Conservation (phyloP, 2,113 vertebrate genomes). For the Myiopsitta monachus region DNA sequence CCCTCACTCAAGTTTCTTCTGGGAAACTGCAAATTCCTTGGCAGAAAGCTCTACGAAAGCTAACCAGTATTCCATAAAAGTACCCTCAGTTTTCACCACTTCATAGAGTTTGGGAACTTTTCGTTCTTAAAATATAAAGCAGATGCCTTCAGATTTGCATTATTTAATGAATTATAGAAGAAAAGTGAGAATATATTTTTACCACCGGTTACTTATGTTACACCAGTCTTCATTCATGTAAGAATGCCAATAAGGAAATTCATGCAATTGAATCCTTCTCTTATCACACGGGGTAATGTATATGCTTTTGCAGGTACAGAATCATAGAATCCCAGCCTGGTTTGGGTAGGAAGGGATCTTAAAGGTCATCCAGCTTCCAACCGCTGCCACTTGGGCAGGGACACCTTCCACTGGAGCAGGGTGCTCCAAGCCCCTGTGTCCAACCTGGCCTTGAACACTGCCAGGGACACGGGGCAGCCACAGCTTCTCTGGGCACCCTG, state of each 20-base stretch:
- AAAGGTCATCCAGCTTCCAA: not conserved
- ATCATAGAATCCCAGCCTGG: not conserved
- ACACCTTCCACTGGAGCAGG: not conserved
- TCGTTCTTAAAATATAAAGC: not conserved
- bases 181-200: not conserved
- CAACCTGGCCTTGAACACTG: too few relatives aligned
- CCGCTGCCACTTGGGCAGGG: fast-evolving
- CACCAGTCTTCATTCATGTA: not conserved
- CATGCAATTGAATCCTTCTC: not conserved
- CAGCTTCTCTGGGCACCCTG: too few relatives aligned
- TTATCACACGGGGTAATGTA: fast-evolving
- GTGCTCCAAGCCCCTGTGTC: not conserved
- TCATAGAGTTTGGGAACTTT: not conserved
- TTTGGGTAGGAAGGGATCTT: not conserved
- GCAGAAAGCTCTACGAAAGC: not conserved
- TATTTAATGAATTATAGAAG: not conserved
- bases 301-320: not conserved
- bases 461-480: too few relatives aligned
- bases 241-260: not conserved
- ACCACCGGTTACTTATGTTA: not conserved
- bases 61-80: not conserved
- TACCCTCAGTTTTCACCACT: not conserved
- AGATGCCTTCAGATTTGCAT: not conserved
- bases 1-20: not conserved
- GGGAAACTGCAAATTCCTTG: not conserved